Percentiles rank a stretch among this genome's conserved stretches.
Conservation (phyloP, 2,888 invertebrate genomes). For the Apomyelois bistriatella region DNA sequence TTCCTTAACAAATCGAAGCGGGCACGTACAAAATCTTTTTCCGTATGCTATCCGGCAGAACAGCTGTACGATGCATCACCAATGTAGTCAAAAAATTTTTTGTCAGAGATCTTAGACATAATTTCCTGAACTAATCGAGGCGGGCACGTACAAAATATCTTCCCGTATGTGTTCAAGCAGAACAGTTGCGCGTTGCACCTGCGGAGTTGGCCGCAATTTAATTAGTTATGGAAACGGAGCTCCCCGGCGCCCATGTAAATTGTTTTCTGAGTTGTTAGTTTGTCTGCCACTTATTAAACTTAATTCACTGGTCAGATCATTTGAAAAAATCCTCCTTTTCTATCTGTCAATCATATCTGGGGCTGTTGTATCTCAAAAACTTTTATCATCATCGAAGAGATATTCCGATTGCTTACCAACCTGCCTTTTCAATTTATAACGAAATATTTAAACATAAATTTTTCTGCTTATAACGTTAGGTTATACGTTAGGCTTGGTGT, state of each 20-base stretch:
- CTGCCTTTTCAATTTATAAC: no score
- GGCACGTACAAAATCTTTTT: neutral
- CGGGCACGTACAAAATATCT: neutral
- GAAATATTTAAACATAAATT: no score
- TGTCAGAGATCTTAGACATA: neutral
- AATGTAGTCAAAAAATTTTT: no score
- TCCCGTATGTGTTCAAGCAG: neutral
- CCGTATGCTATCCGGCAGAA: neutral
- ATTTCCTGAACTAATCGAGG: neutral
- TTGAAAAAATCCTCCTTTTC: neutral
- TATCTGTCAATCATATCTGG: neutral
- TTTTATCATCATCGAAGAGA: no score
- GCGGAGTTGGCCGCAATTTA: constrained; percentile 17
- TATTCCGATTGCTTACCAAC: no score
- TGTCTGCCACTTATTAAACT: constrained; percentile 22
- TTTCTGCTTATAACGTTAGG: no score
- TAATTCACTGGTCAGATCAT: constrained; percentile 3
- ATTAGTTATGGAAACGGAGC: constrained; percentile 18
- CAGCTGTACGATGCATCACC: constrained; percentile 22
- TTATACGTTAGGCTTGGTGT: no score
- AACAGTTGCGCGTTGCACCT: constrained; percentile 22
- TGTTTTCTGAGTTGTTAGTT: constrained; percentile 30
- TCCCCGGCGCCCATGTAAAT: constrained; percentile 27
- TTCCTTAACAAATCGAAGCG: neutral
- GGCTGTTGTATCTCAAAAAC: no score